Evolutionary conservation across 53 echinoderm and acorn worm species (phyloP).

Genomic region (Henricia sp.): DNA sequence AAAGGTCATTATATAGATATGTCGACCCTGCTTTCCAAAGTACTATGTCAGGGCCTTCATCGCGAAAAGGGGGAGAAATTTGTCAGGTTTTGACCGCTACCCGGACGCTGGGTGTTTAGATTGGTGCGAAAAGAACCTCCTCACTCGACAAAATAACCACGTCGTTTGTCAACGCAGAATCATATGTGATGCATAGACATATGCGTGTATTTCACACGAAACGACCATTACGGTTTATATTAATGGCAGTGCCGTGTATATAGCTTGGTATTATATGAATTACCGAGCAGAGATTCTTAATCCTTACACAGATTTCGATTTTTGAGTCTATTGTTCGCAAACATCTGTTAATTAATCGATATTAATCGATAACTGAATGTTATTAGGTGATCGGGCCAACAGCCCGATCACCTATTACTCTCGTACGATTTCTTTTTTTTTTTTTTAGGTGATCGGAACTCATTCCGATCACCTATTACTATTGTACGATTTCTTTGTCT

Average conservation of each 20-base stretch:
- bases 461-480: too few relatives aligned
- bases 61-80: constrained; percentile 31
- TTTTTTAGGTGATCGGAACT: too few relatives aligned
- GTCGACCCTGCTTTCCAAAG: constrained; percentile 18
- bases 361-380: background rate
- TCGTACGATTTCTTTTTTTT: too few relatives aligned
- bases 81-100: constrained; percentile 34
- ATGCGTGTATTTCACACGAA: background rate
- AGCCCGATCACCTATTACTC: too few relatives aligned
- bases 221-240: background rate
- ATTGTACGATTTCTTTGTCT: too few relatives aligned
- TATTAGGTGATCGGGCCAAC: too few relatives aligned
- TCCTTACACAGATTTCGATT: constrained; percentile 34
- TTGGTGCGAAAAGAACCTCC: constrained; percentile 31
- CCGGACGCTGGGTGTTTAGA: constrained; percentile 20
- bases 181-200: constrained; percentile 8
- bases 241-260: too few relatives aligned
- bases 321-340: constrained; percentile 20
- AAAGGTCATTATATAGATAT: too few relatives aligned
- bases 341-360: constrained; percentile 35
- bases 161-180: constrained; percentile 44
- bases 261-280: background rate
- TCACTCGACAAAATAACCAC: constrained; percentile 34
- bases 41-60: constrained; percentile 45
- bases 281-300: constrained; percentile 24